Conservation (phyloP, 2,113 vertebrate species). For the Eulemur macaco region DNA sequence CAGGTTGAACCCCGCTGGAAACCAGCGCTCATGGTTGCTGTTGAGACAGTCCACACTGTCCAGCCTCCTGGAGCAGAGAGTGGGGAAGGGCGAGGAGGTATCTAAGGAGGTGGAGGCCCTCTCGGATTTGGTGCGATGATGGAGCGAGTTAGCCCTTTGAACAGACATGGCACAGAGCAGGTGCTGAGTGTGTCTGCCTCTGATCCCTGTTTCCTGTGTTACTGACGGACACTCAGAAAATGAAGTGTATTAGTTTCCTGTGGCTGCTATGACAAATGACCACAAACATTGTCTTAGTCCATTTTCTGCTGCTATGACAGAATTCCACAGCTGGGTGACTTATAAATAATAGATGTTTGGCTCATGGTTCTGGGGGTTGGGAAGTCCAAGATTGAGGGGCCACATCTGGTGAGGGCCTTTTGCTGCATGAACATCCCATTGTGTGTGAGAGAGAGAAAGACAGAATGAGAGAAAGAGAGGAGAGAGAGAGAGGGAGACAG, state of each 20-base stretch:
- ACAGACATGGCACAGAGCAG: not conserved
- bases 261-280: too few species aligned
- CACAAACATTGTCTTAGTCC: not conserved
- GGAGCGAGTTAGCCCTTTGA: not conserved
- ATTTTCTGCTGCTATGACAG: not conserved
- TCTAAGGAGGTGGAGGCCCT: not conserved
- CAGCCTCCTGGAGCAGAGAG: not conserved
- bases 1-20: not conserved
- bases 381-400: not conserved
- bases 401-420: not conserved
- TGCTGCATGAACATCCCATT: too few species aligned
- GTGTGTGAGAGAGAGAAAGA: too few species aligned
- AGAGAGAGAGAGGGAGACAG: too few species aligned
- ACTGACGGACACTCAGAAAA: fast-evolving
- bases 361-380: not conserved
- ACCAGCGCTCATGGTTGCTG: not conserved
- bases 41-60: not conserved
- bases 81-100: fast-evolving
- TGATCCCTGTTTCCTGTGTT: not conserved
- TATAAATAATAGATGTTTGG: not conserved
- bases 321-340: not conserved
- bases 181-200: too few species aligned
- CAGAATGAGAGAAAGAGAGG: too few species aligned
- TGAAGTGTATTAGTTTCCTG: too few species aligned
- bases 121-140: not conserved